Percentiles rank a stretch among this genome's conserved stretches.
These are phyloP conservation scores for human (Homo sapiens) DNA, from an alignment of 2,113 vertebrate genomes.

Conservation along the genomic window DNA sequence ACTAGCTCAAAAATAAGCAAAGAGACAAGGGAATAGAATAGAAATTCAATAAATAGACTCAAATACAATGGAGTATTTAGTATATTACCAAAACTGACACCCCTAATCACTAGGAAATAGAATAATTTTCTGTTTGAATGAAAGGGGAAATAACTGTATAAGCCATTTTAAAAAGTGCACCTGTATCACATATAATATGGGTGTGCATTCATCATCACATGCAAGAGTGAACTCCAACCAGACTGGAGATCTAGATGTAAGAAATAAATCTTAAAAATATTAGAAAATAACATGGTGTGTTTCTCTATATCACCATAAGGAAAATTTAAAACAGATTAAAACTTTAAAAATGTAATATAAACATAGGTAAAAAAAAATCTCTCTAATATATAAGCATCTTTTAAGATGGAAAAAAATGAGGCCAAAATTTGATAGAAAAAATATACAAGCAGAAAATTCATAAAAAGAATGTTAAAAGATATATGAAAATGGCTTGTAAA, in stretches of 20 bases:
- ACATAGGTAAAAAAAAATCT: neutral
- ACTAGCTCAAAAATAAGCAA: neutral
- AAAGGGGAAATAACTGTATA: neutral
- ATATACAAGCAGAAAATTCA: neutral
- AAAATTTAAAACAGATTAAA: neutral
- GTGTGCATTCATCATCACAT: neutral
- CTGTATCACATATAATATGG: too few species aligned
- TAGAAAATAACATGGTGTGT: neutral
- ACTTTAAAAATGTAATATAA: neutral
- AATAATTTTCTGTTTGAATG: neutral
- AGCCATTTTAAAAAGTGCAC: neutral
- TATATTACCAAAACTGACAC: neutral
- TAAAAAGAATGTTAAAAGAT: neutral
- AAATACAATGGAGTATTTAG: neutral
- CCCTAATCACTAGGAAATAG: neutral
- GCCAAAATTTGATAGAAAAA: neutral
- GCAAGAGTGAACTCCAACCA: neutral
- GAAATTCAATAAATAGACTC: neutral
- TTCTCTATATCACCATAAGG: neutral
- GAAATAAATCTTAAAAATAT: neutral
- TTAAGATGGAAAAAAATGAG: neutral
- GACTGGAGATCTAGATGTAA: neutral
- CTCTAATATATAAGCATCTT: neutral
- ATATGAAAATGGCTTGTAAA: neutral
- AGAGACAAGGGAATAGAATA: neutral